phyloP scores from a whole-genome alignment of 64 coral and sea anemone genomes.

The Porites lutea region DNA sequence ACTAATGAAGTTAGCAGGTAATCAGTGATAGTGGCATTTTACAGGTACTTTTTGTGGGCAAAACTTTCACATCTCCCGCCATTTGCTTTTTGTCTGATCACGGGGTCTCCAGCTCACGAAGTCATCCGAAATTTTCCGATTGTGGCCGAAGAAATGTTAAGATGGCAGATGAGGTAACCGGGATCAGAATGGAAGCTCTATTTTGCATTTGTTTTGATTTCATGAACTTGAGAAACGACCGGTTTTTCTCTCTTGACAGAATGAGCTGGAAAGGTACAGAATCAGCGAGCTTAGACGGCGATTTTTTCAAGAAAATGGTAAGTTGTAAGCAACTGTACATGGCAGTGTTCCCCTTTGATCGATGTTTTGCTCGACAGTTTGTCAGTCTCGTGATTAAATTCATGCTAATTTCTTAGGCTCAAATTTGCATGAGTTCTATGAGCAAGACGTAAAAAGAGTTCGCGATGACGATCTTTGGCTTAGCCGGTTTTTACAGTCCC shows the following conservation, averaged over 20 bases:
- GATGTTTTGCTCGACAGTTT: no score
- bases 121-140: conserved; percentile 25
- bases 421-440: conserved; percentile 53
- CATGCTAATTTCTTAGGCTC: conserved; percentile 19
- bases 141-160: neutral
- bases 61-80: neutral
- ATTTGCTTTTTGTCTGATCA: neutral
- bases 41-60: neutral
- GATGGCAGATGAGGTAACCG: conserved; percentile 47
- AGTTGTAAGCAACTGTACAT: neutral
- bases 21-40: neutral
- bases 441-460: conserved; percentile 66
- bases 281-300: conserved; percentile 41
- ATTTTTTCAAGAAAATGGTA: conserved; percentile 58
- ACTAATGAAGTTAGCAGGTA: no score
- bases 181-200: neutral
- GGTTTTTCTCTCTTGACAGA: conserved; percentile 21
- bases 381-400: no score
- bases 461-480: conserved; percentile 63
- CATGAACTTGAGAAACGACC: neutral
- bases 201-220: conserved; percentile 46
- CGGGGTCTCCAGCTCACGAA: neutral
- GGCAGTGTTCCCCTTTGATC: no score
- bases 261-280: conserved; percentile 1
- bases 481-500: conserved; percentile 47